Evolutionary conservation across 2,113 vertebrate genomes (phyloP).

Genomic region (Coptodon rendalli): DNA sequence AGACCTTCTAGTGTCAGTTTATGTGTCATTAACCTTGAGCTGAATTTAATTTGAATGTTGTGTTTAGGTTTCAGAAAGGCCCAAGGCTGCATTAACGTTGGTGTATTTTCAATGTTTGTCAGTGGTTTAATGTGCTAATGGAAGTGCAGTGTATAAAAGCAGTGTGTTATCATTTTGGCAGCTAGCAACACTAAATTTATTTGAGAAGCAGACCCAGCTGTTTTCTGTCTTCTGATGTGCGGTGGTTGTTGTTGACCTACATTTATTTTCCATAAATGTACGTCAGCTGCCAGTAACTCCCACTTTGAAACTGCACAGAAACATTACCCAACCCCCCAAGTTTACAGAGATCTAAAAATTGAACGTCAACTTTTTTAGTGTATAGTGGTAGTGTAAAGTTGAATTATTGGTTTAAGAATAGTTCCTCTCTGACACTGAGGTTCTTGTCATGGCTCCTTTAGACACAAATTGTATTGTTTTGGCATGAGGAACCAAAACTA

Average conservation of each 20-base stretch:
- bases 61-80: neutral
- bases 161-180: neutral
- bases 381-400: neutral
- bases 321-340: neutral
- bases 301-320: neutral
- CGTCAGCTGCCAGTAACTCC: neutral
- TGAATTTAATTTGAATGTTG: neutral
- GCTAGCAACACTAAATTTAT: accelerated
- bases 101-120: neutral
- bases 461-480: neutral
- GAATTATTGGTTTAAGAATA: neutral
- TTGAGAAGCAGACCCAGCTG: neutral
- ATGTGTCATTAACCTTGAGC: neutral
- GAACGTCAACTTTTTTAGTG: neutral
- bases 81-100: neutral
- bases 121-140: neutral
- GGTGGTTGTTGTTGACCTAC: neutral
- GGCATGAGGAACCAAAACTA: neutral
- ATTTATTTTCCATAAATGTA: neutral
- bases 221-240: neutral
- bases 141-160: neutral
- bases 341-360: accelerated
- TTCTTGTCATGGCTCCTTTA: neutral
- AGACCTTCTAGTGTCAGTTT: neutral
- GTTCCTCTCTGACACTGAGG: neutral